These are phyloP conservation scores for Coendou prehensilis DNA, from an alignment of 2,797 vertebrate genomes.

Conservation along the genomic window DNA sequence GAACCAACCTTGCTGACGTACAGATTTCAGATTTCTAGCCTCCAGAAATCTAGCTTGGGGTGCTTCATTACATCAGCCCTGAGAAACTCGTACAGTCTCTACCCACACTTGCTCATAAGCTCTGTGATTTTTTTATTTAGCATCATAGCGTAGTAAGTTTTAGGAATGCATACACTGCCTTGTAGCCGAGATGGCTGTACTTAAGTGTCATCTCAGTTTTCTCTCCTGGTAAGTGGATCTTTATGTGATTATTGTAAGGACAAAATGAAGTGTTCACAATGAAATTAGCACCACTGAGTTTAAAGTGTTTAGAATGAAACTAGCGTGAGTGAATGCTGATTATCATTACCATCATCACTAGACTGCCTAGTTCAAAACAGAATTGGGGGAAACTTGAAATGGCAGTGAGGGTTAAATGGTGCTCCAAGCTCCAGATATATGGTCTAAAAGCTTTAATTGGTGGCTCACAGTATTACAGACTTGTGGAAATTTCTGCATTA, in stretches of 20 bases:
- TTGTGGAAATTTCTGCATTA: not conserved
- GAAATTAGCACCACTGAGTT: not conserved
- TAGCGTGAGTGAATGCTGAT: not conserved
- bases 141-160: not conserved
- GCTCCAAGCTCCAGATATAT: not conserved
- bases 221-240: not conserved
- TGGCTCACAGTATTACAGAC: not conserved
- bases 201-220: not conserved
- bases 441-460: not conserved
- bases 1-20: not conserved
- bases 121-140: not conserved
- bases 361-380: not conserved
- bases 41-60: not conserved
- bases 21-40: not conserved
- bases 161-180: not conserved
- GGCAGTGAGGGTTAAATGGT: not conserved
- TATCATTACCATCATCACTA: not conserved
- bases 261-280: not conserved
- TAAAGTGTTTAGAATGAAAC: constrained; percentile 5
- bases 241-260: not conserved
- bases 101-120: not conserved
- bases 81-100: not conserved
- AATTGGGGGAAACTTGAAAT: not conserved
- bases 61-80: not conserved
- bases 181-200: not conserved